Conservation (phyloP, 2,113 vertebrate genomes). For the Neotoma lepida region DNA sequence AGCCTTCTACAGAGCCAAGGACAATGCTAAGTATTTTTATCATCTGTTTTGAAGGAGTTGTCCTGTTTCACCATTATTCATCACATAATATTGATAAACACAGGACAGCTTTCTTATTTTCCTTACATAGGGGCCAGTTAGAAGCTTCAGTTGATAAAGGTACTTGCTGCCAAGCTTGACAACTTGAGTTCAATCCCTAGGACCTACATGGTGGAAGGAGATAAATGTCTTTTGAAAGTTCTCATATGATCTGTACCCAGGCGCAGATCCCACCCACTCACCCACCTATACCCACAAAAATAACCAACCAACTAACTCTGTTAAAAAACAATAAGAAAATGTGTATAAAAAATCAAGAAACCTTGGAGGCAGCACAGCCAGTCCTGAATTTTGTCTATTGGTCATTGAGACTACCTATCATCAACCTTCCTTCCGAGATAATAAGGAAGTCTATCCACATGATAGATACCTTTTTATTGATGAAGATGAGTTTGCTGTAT, state of each 20-base stretch:
- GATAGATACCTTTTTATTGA: neutral
- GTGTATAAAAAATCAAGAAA: slow-evolving; percentile 30
- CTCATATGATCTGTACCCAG: neutral
- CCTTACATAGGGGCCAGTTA: neutral
- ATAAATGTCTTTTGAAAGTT: neutral
- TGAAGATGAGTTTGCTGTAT: neutral
- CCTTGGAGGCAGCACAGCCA: neutral
- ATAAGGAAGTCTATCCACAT: neutral
- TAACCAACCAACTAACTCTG: neutral
- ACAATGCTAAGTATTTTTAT: neutral
- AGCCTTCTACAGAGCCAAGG: slow-evolving; percentile 1
- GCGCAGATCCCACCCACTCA: neutral
- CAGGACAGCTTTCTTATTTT: neutral
- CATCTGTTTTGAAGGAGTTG: neutral
- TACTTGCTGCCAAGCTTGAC: no score
- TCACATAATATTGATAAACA: slow-evolving; percentile 34
- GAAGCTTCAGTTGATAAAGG: no score
- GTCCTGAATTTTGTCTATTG: neutral
- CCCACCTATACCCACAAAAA: neutral
- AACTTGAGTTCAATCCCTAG: neutral
- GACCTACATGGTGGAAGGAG: neutral
- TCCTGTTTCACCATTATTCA: neutral
- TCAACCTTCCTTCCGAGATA: neutral
- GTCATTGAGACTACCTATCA: neutral
- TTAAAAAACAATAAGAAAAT: slow-evolving; percentile 22